Conservation (phyloP, 1,140 invertebrate genomes). For the Solenopsis fugax region DNA sequence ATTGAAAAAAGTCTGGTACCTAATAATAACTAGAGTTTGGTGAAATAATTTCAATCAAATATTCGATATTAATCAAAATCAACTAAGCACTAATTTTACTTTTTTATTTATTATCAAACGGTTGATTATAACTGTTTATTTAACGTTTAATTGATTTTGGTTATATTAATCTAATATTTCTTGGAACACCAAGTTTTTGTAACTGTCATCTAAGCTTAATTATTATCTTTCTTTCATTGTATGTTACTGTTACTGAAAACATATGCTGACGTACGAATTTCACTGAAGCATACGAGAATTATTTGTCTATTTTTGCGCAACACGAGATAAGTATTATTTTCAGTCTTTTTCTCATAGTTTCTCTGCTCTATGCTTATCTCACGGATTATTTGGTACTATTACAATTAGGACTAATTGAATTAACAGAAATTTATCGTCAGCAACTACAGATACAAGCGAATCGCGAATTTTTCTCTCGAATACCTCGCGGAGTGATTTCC, state of each 20-base stretch:
- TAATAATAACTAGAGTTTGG: no score
- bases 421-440: neutral
- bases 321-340: neutral
- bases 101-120: no score
- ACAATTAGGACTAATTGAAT: neutral
- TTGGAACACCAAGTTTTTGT: no score
- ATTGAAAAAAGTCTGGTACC: no score
- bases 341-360: neutral
- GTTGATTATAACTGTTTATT: no score
- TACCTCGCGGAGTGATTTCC: neutral
- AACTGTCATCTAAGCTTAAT: no score
- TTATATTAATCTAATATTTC: no score
- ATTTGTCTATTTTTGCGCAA: neutral
- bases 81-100: no score
- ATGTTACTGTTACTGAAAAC: neutral
- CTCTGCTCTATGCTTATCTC: neutral
- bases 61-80: no score
- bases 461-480: conserved; percentile 9
- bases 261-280: neutral
- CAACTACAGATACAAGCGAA: neutral
- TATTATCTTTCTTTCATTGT: no score
- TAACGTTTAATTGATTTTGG: no score
- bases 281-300: neutral
- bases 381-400: neutral
- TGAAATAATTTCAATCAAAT: no score